These are phyloP conservation scores for Pseudolaguvia tuberculata DNA, from an alignment of 2,113 vertebrate species.

Conservation along the genomic window DNA sequence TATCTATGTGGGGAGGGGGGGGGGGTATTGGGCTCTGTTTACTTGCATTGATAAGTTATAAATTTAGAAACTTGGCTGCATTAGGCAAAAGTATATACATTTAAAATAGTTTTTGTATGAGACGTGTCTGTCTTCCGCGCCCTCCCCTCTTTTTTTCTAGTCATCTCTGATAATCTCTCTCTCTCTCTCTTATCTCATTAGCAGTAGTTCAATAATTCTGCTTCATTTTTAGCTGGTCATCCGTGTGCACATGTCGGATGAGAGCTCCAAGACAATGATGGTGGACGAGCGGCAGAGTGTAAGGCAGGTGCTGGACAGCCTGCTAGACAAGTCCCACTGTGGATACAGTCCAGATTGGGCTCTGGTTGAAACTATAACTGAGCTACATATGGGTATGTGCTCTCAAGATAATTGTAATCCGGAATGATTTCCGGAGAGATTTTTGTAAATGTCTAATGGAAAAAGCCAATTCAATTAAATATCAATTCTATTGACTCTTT, in stretches of 20 bases:
- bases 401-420: background rate
- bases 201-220: background rate
- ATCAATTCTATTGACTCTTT: too few relatives aligned
- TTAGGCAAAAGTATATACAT: background rate
- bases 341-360: conserved; percentile 96
- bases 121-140: background rate
- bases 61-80: background rate
- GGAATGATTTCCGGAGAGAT: background rate
- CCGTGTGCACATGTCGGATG: conserved; percentile 95
- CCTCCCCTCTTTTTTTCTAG: background rate
- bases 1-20: too few relatives aligned
- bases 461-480: background rate
- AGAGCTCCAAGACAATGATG: conserved; percentile 99
- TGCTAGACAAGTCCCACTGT: conserved; percentile 96
- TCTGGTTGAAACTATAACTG: conserved; percentile 89
- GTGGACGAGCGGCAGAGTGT: conserved; percentile 96
- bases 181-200: background rate
- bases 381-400: conserved; percentile 93
- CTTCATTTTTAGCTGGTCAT: conserved; percentile 80
- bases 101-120: background rate
- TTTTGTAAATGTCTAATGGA: background rate
- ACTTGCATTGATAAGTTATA: background rate
- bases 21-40: background rate
- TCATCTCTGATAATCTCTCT: background rate
- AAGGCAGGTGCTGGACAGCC: conserved; percentile 92